Conservation (phyloP, 2,797 vertebrate genomes). For the Vespertilio murinus region DNA sequence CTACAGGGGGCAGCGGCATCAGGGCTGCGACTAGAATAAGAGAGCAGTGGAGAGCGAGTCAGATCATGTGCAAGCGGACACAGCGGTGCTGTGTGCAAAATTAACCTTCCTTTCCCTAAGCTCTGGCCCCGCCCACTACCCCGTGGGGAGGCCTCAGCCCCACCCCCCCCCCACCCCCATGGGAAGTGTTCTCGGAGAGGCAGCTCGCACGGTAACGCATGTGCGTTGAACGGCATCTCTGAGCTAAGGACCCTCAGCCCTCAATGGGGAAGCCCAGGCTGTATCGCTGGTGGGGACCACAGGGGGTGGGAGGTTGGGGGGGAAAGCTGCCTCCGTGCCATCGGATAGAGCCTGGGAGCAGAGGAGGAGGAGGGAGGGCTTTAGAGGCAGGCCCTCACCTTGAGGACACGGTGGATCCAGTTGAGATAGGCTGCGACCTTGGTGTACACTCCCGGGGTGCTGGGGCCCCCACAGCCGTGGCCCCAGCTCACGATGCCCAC, state of each 20-base stretch:
- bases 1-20: not conserved
- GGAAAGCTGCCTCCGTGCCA: not conserved
- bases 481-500: slow-evolving; percentile 96
- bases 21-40: slow-evolving; percentile 56
- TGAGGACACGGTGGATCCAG: slow-evolving; percentile 89
- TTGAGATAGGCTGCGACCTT: slow-evolving; percentile 88
- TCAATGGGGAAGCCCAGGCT: not conserved
- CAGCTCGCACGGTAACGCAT: not conserved
- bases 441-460: slow-evolving; percentile 90
- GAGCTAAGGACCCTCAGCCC: not conserved
- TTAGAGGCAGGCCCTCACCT: slow-evolving; percentile 82
- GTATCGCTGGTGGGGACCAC: not conserved
- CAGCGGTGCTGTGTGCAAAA: not conserved
- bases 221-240: not conserved
- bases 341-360: not conserved
- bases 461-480: slow-evolving; percentile 88
- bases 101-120: not conserved
- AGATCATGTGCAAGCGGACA: not conserved
- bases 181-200: too few species aligned
- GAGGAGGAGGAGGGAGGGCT: not conserved
- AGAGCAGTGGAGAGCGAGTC: not conserved
- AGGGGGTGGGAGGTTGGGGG: not conserved
- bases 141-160: not conserved
- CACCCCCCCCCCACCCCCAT: too few species aligned
- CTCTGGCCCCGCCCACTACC: not conserved